phyloP scores from a whole-genome alignment of 2,888 invertebrate species.

The Nomada lathburiana region DNA sequence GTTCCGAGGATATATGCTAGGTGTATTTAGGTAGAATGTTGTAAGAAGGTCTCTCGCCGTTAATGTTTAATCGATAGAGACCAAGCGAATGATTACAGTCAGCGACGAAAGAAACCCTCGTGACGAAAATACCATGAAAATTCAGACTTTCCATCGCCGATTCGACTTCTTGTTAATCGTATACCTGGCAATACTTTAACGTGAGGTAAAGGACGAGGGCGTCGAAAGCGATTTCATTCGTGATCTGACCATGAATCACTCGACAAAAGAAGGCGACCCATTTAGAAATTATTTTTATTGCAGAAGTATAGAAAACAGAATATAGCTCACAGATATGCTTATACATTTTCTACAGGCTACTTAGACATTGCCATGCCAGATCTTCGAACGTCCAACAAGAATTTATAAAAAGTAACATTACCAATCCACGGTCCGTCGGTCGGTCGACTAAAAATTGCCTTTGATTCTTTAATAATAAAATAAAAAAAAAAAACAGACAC shows the following conservation, averaged over 20 bases:
- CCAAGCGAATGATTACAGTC: constrained; percentile 63
- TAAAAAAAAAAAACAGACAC: too few species aligned
- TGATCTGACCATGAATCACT: background rate
- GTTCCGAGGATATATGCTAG: constrained; percentile 81
- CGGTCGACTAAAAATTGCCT: too few species aligned
- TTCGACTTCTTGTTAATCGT: background rate
- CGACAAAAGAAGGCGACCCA: background rate
- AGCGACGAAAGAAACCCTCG: constrained; percentile 55
- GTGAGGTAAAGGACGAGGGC: background rate
- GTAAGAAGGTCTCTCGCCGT: constrained; percentile 72
- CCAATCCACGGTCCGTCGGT: too few species aligned
- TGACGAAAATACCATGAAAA: constrained; percentile 22
- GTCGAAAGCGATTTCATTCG: background rate
- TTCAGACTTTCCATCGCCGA: background rate
- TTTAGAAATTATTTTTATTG: background rate
- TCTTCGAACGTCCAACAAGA: background rate
- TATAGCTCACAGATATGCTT: too few species aligned
- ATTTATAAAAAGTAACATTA: background rate
- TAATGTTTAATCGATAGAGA: constrained; percentile 76
- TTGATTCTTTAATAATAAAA: too few species aligned
- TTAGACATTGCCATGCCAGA: background rate
- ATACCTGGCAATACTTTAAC: background rate
- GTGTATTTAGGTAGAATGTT: constrained; percentile 75
- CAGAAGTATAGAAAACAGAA: too few species aligned
- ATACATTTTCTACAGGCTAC: too few species aligned